Evolutionary conservation across 2,113 vertebrate species (phyloP), one percentile per base, ranked within the genome.

Genomic region (Equus przewalskii): DNA sequence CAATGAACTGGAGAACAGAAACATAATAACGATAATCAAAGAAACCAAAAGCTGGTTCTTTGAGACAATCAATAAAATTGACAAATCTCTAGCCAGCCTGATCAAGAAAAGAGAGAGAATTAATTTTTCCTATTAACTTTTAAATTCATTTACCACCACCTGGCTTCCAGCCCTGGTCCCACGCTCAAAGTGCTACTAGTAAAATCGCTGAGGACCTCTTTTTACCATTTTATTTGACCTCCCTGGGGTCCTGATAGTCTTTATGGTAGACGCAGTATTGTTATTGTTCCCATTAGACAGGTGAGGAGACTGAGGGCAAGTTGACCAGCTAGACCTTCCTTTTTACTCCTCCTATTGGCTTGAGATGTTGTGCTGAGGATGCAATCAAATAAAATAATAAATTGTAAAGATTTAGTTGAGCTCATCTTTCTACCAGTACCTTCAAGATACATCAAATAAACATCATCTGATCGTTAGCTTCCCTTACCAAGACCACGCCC

Each of bases 371-470:
- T 54, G 24, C 6, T 60, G 41, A 67, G 8, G 28, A 49, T 76
- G 76, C 36, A 69, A 18, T 26, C 51, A 44, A 67, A 69, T 78
- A 21, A 58, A 79, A 58, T 60, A 36, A 67, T 41, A 73, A 60
- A 60, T 62, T 19, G 7, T 51, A 41, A 69, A 18, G 54, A 41
- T 26, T 73, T 67, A 76, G 30, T 16, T 75, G 2, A 1, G 46
- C 58, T 70, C 0, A 0, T 21, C 30, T 69, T 15, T 28, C 58
- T 30, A 75, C 44, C 7, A 15, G 26, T 24, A 1, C 30, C 36
- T 21, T 28, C 8, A 56, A 70, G 51, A 49, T 30, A 16, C 41
- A 72, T 2, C 54, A 28, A 36, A 36, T 75, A 46, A 82, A 78
- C 13, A 15, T 58, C 72, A 46, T 22, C 33, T 46, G 70, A 51